Conservation (phyloP, 2,113 vertebrate genomes). For the Tinamus guttatus region DNA sequence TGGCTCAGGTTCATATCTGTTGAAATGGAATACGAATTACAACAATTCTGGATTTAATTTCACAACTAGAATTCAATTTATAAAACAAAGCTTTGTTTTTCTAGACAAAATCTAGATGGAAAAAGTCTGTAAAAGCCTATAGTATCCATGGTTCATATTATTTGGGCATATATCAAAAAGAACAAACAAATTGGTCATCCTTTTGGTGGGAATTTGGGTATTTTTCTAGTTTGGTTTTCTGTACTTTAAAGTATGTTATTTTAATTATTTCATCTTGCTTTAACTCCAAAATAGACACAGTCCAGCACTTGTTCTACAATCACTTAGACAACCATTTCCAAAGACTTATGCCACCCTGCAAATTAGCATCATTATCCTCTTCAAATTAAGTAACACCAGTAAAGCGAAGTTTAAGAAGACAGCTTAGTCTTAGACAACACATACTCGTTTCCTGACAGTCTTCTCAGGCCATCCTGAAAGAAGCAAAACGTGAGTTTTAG, state of each 20-base stretch:
- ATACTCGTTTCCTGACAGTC: conserved; percentile 91
- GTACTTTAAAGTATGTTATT: background rate
- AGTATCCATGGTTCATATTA: background rate
- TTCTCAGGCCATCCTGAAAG: conserved; percentile 89
- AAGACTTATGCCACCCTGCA: background rate
- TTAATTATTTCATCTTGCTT: conserved; percentile 17
- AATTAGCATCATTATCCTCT: background rate
- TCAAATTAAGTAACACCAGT: background rate
- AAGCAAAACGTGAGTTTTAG: background rate
- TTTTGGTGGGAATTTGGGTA: background rate
- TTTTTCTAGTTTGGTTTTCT: background rate
- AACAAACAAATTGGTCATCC: background rate
- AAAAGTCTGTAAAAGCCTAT: background rate
- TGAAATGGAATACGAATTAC: conserved; percentile 53
- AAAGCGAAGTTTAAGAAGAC: background rate
- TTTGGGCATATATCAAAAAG: background rate
- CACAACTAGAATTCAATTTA: background rate
- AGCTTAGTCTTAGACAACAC: conserved; percentile 94
- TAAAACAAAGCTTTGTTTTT: background rate
- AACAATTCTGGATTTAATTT: background rate
- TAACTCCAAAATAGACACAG: background rate
- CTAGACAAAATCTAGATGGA: background rate
- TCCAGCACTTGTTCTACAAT: background rate
- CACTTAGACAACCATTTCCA: background rate
- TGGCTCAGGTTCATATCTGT: conserved; percentile 88